Conservation (phyloP, 2,888 invertebrate genomes). For the Axea sp. region DNA sequence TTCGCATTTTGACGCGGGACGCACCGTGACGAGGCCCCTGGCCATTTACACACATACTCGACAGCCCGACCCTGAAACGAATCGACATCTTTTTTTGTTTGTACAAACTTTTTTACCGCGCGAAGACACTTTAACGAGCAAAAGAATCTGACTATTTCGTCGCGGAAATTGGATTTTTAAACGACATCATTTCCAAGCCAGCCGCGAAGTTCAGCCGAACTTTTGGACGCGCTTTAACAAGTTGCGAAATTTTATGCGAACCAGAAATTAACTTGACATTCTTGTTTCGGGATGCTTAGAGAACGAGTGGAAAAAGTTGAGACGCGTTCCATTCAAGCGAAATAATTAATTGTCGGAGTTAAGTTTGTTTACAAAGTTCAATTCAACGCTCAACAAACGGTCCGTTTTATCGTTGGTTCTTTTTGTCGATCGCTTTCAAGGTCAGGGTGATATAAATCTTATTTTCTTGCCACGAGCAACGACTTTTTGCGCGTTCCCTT, state of each 20-base stretch:
- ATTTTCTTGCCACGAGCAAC: no score
- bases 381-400: background rate
- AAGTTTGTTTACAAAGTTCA: slow-evolving; percentile 14
- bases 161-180: slow-evolving; percentile 41
- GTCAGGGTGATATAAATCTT: no score
- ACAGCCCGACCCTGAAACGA: slow-evolving; percentile 42
- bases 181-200: background rate
- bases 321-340: slow-evolving; percentile 17
- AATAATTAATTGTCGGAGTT: slow-evolving; percentile 44
- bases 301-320: slow-evolving; percentile 20
- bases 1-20: slow-evolving; percentile 75
- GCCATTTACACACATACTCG: slow-evolving; percentile 54
- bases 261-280: slow-evolving; percentile 27
- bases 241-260: slow-evolving; percentile 22
- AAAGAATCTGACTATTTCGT: slow-evolving; percentile 17
- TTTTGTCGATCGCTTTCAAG: background rate
- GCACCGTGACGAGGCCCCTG: slow-evolving; percentile 61
- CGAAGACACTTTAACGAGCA: slow-evolving; percentile 16
- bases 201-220: slow-evolving; percentile 4
- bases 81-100: slow-evolving; percentile 26
- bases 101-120: background rate
- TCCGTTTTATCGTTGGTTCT: background rate
- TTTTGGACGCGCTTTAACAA: slow-evolving; percentile 25
- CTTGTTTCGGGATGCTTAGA: slow-evolving; percentile 4
- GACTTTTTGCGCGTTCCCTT: background rate